Evolutionary conservation across 2,113 vertebrate species (phyloP).

Genomic region (Taurulus bubalis): DNA sequence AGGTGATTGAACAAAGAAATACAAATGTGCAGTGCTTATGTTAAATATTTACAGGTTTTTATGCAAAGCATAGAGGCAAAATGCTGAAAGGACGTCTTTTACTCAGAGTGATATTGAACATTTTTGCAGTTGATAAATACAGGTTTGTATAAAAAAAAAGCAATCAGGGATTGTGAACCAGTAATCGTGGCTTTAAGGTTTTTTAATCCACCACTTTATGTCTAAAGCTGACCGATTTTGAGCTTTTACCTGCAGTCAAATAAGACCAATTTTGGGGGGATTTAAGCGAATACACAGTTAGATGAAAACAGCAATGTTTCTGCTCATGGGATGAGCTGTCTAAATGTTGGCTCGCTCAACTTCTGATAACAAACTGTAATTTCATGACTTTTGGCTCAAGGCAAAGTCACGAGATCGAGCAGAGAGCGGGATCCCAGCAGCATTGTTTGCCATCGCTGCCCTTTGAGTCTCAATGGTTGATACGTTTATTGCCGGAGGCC

Average conservation of each 20-base stretch:
- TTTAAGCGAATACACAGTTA: conserved; percentile 27
- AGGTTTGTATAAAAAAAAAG: background rate
- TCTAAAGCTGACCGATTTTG: conserved; percentile 20
- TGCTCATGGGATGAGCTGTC: conserved; percentile 53
- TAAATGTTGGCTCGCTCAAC: conserved; percentile 47
- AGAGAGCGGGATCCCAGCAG: conserved; percentile 55
- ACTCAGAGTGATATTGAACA: background rate
- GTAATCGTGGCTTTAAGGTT: conserved; percentile 9
- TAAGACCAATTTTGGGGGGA: conserved; percentile 18
- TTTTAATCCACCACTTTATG: conserved; percentile 1
- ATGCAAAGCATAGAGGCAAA: background rate
- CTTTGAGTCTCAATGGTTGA: conserved; percentile 69
- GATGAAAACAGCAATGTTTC: conserved; percentile 50
- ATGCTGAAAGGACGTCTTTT: background rate
- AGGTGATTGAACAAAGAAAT: background rate
- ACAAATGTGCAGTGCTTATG: background rate
- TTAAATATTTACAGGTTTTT: background rate
- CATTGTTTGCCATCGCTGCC: conserved; percentile 69
- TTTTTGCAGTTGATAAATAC: conserved; percentile 9
- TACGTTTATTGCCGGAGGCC: conserved; percentile 60
- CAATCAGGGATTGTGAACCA: background rate
- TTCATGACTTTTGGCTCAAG: conserved; percentile 72
- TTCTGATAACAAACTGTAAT: conserved; percentile 73
- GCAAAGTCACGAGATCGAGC: conserved; percentile 73
- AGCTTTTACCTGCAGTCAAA: conserved; percentile 39